Evolutionary conservation across 1,140 invertebrate species (phyloP).

Genomic region (Platyscapa corneri): DNA sequence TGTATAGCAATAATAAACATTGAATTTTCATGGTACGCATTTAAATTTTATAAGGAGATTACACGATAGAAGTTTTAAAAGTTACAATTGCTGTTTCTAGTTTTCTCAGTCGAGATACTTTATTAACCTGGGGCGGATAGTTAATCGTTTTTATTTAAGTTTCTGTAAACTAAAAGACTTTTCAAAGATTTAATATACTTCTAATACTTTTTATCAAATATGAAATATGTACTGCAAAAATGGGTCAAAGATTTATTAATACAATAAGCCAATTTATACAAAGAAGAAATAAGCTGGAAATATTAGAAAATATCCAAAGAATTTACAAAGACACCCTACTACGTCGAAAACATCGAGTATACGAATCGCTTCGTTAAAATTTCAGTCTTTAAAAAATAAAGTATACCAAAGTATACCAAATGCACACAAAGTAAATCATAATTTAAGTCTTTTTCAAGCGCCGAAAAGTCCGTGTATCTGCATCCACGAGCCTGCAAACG

Average conservation of each 20-base stretch:
- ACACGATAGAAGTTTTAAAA: not conserved
- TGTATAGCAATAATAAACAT: not conserved
- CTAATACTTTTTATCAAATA: not conserved
- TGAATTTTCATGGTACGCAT: not conserved
- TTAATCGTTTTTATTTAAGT: not conserved
- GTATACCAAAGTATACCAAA: not conserved
- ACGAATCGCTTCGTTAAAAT: not conserved
- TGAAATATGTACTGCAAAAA: not conserved
- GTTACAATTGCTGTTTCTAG: not conserved
- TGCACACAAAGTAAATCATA: not conserved
- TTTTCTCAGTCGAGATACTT: not conserved
- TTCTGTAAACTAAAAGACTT: not conserved
- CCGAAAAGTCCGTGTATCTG: not conserved
- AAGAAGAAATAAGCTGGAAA: not conserved
- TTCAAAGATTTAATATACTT: not conserved
- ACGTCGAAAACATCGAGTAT: too few species aligned
- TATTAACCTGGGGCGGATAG: not conserved
- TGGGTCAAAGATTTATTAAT: not conserved
- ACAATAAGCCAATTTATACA: not conserved
- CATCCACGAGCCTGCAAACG: not conserved
- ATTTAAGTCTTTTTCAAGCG: not conserved
- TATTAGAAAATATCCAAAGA: not conserved
- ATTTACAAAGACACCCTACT: too few species aligned
- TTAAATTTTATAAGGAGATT: conserved; percentile 1
- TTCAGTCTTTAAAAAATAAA: not conserved